Conservation (phyloP, 2,113 vertebrate species). For the Callopanchax toddi region DNA sequence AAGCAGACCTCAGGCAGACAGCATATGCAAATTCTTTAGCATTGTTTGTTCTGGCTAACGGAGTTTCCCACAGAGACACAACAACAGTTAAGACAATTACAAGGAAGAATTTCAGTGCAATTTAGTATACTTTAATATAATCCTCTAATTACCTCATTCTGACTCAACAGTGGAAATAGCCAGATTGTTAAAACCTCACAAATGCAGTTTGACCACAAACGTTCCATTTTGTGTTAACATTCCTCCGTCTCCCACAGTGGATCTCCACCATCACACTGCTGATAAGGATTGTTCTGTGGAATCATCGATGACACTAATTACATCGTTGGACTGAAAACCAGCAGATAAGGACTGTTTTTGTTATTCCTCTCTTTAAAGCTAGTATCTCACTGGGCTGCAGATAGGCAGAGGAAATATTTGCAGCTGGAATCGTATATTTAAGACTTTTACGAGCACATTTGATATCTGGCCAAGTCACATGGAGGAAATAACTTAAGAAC, state of each 20-base stretch:
- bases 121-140: conserved; percentile 30
- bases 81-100: conserved; percentile 33
- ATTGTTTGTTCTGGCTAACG: conserved; percentile 47
- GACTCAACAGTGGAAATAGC: background rate
- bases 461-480: too few species aligned
- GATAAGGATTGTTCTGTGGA: conserved; percentile 20
- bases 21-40: conserved; percentile 44
- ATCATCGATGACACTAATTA: conserved; percentile 43
- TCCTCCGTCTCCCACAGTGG: conserved; percentile 14
- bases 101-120: conserved; percentile 23
- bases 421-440: too few species aligned
- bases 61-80: conserved; percentile 30
- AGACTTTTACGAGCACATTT: too few species aligned
- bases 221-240: conserved; percentile 23
- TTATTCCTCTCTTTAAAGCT: background rate
- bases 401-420: too few species aligned
- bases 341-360: conserved; percentile 33
- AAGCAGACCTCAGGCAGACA: conserved; percentile 36
- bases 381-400: background rate
- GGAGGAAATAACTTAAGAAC: too few species aligned
- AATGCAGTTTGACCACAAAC: conserved; percentile 16
- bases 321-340: conserved; percentile 16
- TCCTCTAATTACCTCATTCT: conserved; percentile 7
- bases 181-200: background rate
- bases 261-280: conserved; percentile 13